phyloP scores from a whole-genome alignment of 1,140 invertebrate species.

The Laupala kohalensis region DNA sequence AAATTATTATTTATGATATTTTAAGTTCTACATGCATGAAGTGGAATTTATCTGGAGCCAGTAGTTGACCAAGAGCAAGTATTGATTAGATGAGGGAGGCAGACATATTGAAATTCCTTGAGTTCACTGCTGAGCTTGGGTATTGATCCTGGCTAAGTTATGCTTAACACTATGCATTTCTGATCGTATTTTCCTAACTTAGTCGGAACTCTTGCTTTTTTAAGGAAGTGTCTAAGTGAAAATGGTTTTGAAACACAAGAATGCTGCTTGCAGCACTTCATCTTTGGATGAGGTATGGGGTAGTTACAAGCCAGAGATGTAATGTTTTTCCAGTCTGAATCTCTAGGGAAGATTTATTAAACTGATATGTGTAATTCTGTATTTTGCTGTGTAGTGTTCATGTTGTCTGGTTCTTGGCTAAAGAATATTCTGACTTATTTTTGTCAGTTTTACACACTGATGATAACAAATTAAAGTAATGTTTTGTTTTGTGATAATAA shows the following conservation, averaged over 20 bases:
- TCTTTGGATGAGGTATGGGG: background rate
- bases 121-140: background rate
- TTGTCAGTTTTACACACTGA: too few species aligned
- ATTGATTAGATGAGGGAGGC: background rate
- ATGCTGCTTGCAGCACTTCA: background rate
- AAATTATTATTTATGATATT: too few species aligned
- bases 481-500: too few species aligned
- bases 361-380: too few species aligned
- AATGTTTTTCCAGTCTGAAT: too few species aligned
- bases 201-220: background rate
- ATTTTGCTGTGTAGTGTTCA: too few species aligned
- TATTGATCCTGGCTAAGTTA: background rate
- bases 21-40: too few species aligned
- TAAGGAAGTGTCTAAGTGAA: background rate
- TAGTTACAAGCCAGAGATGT: too few species aligned
- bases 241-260: background rate
- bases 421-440: too few species aligned
- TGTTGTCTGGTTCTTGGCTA: too few species aligned
- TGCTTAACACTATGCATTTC: background rate
- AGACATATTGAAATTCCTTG: background rate
- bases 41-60: background rate
- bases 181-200: background rate
- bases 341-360: too few species aligned
- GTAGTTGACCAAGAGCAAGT: background rate
- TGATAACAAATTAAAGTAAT: too few species aligned